A percentile compares a stretch with the other conserved stretches of the same genome.
Evolutionary conservation across 2,113 vertebrate species (phyloP).

Genomic region (Harpagus bidentatus): DNA sequence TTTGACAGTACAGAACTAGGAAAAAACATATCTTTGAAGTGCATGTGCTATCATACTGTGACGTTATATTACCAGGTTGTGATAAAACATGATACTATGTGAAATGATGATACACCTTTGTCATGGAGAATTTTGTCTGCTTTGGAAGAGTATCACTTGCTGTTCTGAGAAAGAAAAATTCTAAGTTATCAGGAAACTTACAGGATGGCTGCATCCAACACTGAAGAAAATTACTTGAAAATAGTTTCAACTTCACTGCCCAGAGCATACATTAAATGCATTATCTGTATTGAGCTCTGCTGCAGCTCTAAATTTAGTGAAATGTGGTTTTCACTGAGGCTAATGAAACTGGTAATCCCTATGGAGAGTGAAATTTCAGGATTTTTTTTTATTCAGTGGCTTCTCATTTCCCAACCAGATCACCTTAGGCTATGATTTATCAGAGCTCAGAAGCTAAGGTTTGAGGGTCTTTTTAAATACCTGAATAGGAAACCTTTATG

Average conservation of each 20-base stretch:
- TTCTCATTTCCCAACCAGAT: constrained; percentile 22
- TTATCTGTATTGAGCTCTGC: constrained; percentile 54
- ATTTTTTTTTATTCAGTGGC: constrained; percentile 39
- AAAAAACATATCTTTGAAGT: neutral
- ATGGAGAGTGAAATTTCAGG: constrained; percentile 43
- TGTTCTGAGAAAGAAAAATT: constrained; percentile 26
- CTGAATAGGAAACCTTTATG: neutral
- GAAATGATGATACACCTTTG: neutral
- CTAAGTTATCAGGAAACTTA: constrained; percentile 43
- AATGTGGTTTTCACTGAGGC: constrained; percentile 51
- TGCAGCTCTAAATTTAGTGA: constrained; percentile 60
- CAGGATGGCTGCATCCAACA: constrained; percentile 28
- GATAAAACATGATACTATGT: neutral
- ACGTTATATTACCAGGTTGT: neutral
- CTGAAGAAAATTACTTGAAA: constrained; percentile 63
- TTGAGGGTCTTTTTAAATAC: neutral
- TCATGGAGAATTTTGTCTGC: neutral
- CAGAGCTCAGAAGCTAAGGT: neutral
- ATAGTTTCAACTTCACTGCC: constrained; percentile 64
- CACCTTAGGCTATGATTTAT: constrained; percentile 16
- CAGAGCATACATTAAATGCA: constrained; percentile 57
- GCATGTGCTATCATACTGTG: neutral
- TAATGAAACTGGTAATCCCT: constrained; percentile 60
- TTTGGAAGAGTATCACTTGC: constrained; percentile 3
- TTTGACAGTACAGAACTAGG: neutral